phyloP scores from a whole-genome alignment of 2,113 vertebrate genomes.

The Rhynchomys soricoides region DNA sequence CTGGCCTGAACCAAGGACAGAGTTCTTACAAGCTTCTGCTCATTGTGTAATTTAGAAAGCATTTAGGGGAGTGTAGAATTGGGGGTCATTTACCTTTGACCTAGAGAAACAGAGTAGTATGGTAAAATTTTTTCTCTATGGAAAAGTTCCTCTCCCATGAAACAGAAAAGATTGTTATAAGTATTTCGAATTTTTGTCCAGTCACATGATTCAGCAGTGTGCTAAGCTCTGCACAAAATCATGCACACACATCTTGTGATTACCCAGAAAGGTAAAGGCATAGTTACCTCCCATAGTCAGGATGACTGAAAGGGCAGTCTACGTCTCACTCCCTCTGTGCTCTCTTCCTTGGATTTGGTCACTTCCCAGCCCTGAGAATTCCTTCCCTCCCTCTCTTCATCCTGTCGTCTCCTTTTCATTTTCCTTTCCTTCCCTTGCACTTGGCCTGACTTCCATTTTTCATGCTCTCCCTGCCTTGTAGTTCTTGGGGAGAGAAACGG shows the following conservation, averaged over 20 bases:
- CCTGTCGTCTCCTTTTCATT: not conserved
- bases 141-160: not conserved
- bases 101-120: not conserved
- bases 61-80: not conserved
- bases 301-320: not conserved
- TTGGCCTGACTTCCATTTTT: not conserved
- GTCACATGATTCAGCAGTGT: not conserved
- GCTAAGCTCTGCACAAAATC: not conserved
- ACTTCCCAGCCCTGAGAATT: not conserved
- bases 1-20: not conserved
- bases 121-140: not conserved
- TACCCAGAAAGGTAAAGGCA: not conserved
- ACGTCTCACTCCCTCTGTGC: not conserved
- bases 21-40: not conserved
- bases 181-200: not conserved
- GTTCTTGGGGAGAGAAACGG: not conserved
- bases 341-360: not conserved
- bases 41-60: not conserved
- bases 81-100: not conserved
- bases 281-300: not conserved
- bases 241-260: not conserved
- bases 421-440: not conserved
- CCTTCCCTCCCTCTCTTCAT: not conserved
- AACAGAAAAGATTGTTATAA: not conserved
- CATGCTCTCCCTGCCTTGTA: not conserved